phyloP scores from a whole-genome alignment of 2,113 vertebrate genomes.

The Empidonax alnorum region DNA sequence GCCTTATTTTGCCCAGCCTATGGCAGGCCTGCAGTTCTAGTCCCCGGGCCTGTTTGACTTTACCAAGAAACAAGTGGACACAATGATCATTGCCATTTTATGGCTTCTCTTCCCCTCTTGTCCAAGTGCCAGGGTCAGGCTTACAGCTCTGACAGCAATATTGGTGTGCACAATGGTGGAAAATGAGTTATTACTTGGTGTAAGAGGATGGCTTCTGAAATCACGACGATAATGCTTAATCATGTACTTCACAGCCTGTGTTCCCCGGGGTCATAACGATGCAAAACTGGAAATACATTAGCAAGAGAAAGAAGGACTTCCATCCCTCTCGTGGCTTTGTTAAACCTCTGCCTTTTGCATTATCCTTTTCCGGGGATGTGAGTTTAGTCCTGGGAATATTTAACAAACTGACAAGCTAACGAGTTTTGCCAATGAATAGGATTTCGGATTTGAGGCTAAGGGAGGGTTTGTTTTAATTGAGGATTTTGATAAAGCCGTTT shows the following conservation, averaged over 20 bases:
- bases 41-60: background rate
- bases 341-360: background rate
- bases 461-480: constrained; percentile 2
- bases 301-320: background rate
- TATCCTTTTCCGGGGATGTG: background rate
- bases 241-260: background rate
- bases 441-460: background rate
- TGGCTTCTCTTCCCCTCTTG: background rate
- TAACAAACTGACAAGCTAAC: background rate
- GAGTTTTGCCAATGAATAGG: background rate
- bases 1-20: background rate
- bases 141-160: background rate
- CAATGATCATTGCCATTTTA: background rate
- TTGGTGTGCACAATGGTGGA: background rate
- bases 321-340: background rate
- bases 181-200: constrained; percentile 23
- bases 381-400: constrained; percentile 21
- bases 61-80: background rate
- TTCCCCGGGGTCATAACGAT: constrained; percentile 51
- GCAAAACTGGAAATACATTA: constrained; percentile 45
- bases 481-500: constrained; percentile 3
- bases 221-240: constrained; percentile 34
- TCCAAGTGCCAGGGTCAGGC: background rate
- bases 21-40: background rate
- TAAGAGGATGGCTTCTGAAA: constrained; percentile 24